Percentiles rank a stretch among this genome's conserved stretches.
Evolutionary conservation across 2,797 vertebrate species (phyloP).

Genomic region (Aplochiton taeniatus): DNA sequence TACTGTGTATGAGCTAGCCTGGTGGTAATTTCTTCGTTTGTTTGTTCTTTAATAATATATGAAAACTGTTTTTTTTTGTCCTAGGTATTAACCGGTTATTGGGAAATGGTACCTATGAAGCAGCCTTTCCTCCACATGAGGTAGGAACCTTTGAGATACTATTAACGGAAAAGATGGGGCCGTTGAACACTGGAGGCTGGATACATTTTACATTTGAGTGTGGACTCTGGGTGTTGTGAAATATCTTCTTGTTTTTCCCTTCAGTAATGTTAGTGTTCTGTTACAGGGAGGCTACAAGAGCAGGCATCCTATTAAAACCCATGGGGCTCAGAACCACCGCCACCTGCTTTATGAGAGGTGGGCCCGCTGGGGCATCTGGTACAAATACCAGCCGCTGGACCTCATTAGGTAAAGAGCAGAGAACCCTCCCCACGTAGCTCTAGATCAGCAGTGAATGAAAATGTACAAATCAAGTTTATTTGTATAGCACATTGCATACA

Average conservation of each 20-base stretch:
- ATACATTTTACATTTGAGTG: conserved; percentile 2
- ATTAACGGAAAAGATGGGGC: conserved; percentile 9
- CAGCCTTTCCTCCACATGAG: conserved; percentile 98
- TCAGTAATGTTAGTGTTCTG: too few species aligned
- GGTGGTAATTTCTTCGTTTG: conserved; percentile 1
- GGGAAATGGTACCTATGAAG: conserved; percentile 93
- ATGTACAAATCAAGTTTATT: too few species aligned
- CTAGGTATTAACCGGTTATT: conserved; percentile 93
- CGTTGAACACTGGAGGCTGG: conserved; percentile 6
- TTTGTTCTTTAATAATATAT: conserved; percentile 2
- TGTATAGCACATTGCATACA: too few species aligned
- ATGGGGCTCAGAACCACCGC: conserved; percentile 94
- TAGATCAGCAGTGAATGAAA: too few species aligned
- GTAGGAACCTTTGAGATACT: conserved; percentile 61
- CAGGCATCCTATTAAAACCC: conserved; percentile 93
- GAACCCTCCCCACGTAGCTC: too few species aligned
- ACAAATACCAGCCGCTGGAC: conserved; percentile 97
- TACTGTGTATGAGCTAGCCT: background rate
- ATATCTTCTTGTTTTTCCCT: background rate
- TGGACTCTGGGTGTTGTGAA: background rate
- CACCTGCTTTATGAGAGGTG: conserved; percentile 97
- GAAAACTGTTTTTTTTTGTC: conserved; percentile 31
- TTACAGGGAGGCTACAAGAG: conserved; percentile 89
- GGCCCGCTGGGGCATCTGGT: conserved; percentile 99
- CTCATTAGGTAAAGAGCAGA: conserved; percentile 87